Conservation (phyloP, 2,113 vertebrate genomes). For the Oxyura jamaicensis region DNA sequence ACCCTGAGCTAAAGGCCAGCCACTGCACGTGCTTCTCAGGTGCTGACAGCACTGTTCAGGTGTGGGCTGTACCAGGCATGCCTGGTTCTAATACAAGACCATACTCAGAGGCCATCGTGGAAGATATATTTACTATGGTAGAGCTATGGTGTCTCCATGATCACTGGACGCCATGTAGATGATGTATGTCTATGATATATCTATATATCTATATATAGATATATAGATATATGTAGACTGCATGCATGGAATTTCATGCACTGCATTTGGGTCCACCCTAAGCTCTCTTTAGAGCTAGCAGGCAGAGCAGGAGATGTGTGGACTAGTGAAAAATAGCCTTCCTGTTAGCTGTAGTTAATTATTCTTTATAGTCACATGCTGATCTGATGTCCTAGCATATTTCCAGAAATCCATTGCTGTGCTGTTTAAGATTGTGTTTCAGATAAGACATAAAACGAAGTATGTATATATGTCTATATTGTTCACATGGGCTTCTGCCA, state of each 20-base stretch:
- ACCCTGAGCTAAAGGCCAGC: not conserved
- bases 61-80: not conserved
- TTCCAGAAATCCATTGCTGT: not conserved
- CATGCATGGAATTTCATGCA: not conserved
- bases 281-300: not conserved
- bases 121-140: not conserved
- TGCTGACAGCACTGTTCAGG: not conserved
- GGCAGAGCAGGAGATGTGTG: not conserved
- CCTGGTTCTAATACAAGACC: not conserved
- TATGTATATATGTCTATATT: not conserved
- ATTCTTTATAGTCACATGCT: not conserved
- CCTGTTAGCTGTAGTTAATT: not conserved
- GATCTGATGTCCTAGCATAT: not conserved
- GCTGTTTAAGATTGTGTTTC: not conserved
- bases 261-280: not conserved
- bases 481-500: not conserved
- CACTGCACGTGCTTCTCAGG: accelerated
- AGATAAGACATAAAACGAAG: not conserved
- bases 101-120: not conserved
- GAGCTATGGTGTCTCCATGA: accelerated
- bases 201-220: not conserved
- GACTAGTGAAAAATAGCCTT: not conserved
- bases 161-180: not conserved
- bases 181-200: accelerated
- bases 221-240: not conserved